Evolutionary conservation across 2,888 invertebrate species (phyloP), one percentile per base, ranked within the genome.

Genomic region (Sylvicola fuscatus): DNA sequence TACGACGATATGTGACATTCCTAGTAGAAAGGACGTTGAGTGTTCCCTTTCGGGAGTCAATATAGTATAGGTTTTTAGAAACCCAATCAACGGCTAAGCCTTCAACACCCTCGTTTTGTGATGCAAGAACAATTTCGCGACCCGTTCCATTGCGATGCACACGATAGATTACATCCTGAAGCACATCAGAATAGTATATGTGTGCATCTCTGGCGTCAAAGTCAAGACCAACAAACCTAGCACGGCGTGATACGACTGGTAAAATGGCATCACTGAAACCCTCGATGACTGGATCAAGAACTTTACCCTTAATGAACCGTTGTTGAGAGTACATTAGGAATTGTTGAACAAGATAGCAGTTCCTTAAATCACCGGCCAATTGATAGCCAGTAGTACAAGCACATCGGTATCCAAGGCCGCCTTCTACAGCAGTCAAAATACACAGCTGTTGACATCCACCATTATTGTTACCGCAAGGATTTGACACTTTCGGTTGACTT

Each of bases 101-200:
- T 61, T 95, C 93, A 1, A 93, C 92, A 0, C 93, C 93, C 60
- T 93, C 93, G 51, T 95, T 93, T 53, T 93, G 92, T 2, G 90
- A 90, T 1, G 93, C 90, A 27, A 93, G 56, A 0, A 95, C 89
- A 37, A 87, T 89, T 58, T 89, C 87, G 16, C 77, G 69, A 0
- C 78, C 71, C 0, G 79, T 76, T 32, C 81, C 81, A 46, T 80
- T 81, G 40, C 78, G 66, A 46, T 78, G 78, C 0, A 82, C 77
- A 14, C 80, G 62, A 54, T 89, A 87, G 43, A 92, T 92, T 1
- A 92, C 92, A 54, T 93, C 89, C 59, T 92, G 84, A 14, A 93
- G 66, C 1, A 97, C 93, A 53, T 98, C 98, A 0, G 95, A 95
- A 57, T 93, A 97, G 57, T 95, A 98, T 43, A 98, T 89, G 47